Evolutionary conservation across 2,888 invertebrate genomes (phyloP), one percentile per base, ranked within the genome.

Genomic region (Pseudanteris insignis): DNA sequence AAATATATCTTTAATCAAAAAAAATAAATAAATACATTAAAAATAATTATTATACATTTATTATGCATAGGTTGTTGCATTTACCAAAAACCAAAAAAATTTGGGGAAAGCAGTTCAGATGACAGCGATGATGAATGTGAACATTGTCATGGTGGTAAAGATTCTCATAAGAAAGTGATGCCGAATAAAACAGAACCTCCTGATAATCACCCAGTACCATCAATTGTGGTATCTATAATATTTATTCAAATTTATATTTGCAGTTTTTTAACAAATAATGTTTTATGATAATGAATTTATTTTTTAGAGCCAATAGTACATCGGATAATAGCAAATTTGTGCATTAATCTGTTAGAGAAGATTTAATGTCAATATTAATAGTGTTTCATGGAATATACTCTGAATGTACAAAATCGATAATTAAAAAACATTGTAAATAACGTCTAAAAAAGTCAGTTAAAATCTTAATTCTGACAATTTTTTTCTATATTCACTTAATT

Each of bases 91-190:
- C 94, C 92, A n/a, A 85, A 85, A 67, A 85, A 85, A 28, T 95
- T 96, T 82, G 94, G 88, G 33, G 96, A 96, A 79, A 94, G 93
- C 29, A 94, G 93, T 64, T 91, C 91, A 0, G 90, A 90, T 50
- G 87, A 88, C 29, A 88, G 88, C 51, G 88, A 90, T 40, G 90
- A 91, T 68, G 94, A 94, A 76, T 93, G 92, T 76, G 92, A 92
- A 69, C 88, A 93, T 77, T 94, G 94, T 79, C 88, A 86, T 78
- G 93, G 93, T 0, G 92, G 92, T 79, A 79, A 78, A 63, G 77
- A 79, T 54, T 59, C 66, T 29, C 79, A 80, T 40, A 77, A 77
- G 51, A 79, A 74, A 57, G 65, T 64, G 13, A 18, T 65, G 44
- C 70, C 72, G 8, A 68, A 66, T 34, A 66, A 67, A 57, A 58